These are phyloP conservation scores for Myiotriccus ornatus DNA, from an alignment of 2,797 vertebrate species.

Conservation along the genomic window DNA sequence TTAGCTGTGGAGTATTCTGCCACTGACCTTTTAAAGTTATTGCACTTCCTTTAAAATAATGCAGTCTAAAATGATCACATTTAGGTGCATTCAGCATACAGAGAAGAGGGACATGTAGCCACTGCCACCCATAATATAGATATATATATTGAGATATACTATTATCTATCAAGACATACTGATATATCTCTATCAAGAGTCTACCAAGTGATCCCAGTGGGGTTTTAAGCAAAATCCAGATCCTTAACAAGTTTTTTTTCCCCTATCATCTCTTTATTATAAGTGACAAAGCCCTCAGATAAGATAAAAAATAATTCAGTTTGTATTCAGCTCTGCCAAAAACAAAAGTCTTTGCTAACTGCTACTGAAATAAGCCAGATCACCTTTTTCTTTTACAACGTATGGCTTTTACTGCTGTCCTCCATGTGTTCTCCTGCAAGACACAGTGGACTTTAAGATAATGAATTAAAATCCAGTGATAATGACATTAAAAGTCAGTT, in stretches of 20 bases:
- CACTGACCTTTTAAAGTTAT: neutral
- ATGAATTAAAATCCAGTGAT: neutral
- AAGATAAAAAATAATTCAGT: neutral
- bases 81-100: neutral
- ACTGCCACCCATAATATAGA: rapidly evolving
- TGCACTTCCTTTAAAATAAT: neutral
- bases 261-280: too few relatives aligned
- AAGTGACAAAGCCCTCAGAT: neutral
- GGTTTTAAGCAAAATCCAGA: neutral
- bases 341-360: neutral
- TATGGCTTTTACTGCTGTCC: neutral
- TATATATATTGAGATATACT: neutral
- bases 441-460: neutral
- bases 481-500: neutral
- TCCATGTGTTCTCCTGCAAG: neutral
- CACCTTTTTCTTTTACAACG: neutral
- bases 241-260: neutral
- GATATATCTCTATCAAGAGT: neutral
- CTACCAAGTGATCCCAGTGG: neutral
- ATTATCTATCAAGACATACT: neutral
- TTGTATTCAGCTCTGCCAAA: neutral
- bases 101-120: neutral
- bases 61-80: neutral
- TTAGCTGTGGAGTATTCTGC: neutral
- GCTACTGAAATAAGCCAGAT: neutral